Evolutionary conservation across 1,140 invertebrate species (phyloP).

Genomic region (Maconellicoccus hirsutus): DNA sequence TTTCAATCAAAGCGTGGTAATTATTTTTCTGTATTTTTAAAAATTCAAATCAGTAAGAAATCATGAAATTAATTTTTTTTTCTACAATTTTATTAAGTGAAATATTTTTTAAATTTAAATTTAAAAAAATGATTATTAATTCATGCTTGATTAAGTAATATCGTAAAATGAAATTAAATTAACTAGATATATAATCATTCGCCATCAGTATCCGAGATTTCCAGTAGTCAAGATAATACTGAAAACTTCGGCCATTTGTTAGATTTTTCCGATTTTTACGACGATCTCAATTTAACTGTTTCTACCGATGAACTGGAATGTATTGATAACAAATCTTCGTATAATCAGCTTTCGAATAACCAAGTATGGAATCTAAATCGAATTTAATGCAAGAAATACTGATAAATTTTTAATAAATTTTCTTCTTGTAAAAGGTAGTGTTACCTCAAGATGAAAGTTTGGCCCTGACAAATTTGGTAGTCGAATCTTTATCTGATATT

Average conservation of each 20-base stretch:
- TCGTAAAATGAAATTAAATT: too few relatives aligned
- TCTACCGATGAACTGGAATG: background rate
- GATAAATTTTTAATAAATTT: background rate
- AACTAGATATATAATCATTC: background rate
- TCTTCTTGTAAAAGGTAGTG: background rate
- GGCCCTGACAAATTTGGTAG: background rate
- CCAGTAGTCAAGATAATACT: background rate
- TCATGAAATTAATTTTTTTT: too few relatives aligned
- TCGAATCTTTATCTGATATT: background rate
- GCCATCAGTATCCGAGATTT: background rate
- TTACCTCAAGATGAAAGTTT: background rate
- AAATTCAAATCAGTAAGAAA: background rate
- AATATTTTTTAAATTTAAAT: background rate
- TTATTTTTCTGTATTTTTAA: background rate
- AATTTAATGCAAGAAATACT: too few relatives aligned
- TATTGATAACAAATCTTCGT: background rate
- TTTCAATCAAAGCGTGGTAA: background rate
- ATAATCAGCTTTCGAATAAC: background rate
- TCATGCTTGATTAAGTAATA: too few relatives aligned
- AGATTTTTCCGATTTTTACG: background rate
- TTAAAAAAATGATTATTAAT: too few relatives aligned
- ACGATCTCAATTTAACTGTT: background rate
- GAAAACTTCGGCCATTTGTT: constrained; percentile 1
- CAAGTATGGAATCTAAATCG: too few relatives aligned
- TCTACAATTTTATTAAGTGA: background rate